Evolutionary conservation across 1,140 invertebrate species (phyloP).

Genomic region (Pectinophora gossypiella): DNA sequence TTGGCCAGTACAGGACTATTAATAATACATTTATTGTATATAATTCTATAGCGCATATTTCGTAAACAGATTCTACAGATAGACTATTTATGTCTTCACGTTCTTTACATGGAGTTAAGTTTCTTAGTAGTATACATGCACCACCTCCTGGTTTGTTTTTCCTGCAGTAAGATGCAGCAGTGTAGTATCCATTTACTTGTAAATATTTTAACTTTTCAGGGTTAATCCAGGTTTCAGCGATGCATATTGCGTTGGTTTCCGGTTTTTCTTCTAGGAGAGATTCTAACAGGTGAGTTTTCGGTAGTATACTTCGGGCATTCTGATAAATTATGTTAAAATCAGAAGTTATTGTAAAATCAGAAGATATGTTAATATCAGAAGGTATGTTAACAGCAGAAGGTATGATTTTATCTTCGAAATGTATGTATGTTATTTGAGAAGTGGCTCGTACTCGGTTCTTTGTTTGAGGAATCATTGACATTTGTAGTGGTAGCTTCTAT

Average conservation of each 20-base stretch:
- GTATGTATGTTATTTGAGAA: too few relatives aligned
- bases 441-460: too few relatives aligned
- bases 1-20: constrained; percentile 2
- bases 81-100: constrained; percentile 1
- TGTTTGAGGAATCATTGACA: too few relatives aligned
- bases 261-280: constrained; percentile 4
- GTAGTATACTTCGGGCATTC: constrained; percentile 5
- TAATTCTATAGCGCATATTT: constrained; percentile 6
- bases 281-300: constrained; percentile 4
- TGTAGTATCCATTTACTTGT: neutral
- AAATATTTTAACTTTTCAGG: neutral
- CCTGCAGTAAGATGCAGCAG: neutral
- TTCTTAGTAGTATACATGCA: neutral
- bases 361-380: too few relatives aligned
- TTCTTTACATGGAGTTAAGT: neutral
- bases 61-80: neutral
- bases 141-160: neutral
- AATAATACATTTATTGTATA: neutral
- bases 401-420: too few relatives aligned
- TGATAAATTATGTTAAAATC: too few relatives aligned
- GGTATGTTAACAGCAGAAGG: too few relatives aligned
- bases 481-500: too few relatives aligned
- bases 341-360: too few relatives aligned
- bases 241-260: constrained; percentile 3
- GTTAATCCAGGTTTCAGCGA: constrained; percentile 8